phyloP scores from a whole-genome alignment of 1,140 invertebrate genomes.

The Drosophila repleta region DNA sequence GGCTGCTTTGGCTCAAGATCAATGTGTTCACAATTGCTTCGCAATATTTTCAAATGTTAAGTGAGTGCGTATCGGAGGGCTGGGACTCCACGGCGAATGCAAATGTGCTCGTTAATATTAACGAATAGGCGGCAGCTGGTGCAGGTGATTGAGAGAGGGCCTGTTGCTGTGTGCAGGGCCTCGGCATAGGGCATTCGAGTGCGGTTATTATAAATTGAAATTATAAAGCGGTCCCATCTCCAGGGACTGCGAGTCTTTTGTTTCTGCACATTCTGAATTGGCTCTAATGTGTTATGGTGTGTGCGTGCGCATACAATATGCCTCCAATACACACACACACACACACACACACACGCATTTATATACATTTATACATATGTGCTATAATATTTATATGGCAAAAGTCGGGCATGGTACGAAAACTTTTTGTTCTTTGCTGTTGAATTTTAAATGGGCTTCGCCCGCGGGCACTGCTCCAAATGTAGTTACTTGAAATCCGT shows the following conservation, averaged over 20 bases:
- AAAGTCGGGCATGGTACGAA: slow-evolving; percentile 32
- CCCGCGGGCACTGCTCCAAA: slow-evolving; percentile 55
- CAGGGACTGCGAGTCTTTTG: neutral
- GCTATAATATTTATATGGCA: slow-evolving; percentile 23
- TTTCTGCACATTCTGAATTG: neutral
- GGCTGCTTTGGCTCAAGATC: neutral
- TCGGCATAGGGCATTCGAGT: neutral
- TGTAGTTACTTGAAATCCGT: slow-evolving; percentile 70
- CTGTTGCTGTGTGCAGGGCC: too few relatives aligned
- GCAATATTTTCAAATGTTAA: neutral
- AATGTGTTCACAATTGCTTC: neutral
- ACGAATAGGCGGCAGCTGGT: neutral
- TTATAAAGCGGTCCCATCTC: neutral
- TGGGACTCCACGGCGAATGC: neutral
- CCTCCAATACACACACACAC: neutral
- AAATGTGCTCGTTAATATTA: neutral
- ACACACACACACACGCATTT: neutral
- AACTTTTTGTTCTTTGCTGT: slow-evolving; percentile 37
- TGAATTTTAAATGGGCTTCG: slow-evolving; percentile 59
- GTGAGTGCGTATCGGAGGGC: too few relatives aligned
- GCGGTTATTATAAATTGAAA: slow-evolving; percentile 1
- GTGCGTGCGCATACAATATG: too few relatives aligned
- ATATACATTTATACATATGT: too few relatives aligned
- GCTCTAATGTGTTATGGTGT: neutral
- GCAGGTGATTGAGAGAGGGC: neutral